Conservation (phyloP, 2,888 invertebrate species). For the Napeogenes sylphis region DNA sequence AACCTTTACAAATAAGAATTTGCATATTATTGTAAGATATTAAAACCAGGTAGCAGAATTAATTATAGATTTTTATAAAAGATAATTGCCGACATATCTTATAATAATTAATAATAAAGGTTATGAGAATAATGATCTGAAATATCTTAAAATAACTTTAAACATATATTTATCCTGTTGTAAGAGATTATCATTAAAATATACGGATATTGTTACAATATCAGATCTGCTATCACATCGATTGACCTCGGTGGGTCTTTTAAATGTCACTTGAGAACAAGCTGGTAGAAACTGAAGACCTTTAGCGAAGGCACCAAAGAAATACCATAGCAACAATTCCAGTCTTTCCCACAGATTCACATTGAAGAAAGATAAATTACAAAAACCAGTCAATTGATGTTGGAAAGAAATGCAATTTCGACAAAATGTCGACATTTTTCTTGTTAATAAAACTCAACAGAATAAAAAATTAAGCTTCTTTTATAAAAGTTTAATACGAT, state of each 20-base stretch:
- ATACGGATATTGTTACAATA: conserved; percentile 12
- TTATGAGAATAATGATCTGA: not conserved
- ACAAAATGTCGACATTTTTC: too few species aligned
- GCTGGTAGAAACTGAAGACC: conserved; percentile 62
- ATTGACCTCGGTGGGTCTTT: conserved; percentile 64
- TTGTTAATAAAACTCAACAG: too few species aligned
- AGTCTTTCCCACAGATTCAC: conserved; percentile 49
- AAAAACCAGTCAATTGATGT: not conserved
- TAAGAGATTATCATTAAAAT: not conserved
- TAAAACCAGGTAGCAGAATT: too few species aligned
- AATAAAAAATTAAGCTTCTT: too few species aligned
- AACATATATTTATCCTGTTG: not conserved
- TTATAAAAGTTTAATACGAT: too few species aligned
- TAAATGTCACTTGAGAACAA: conserved; percentile 68
- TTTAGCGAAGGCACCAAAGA: conserved; percentile 61
- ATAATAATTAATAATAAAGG: not conserved
- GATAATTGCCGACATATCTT: too few species aligned
- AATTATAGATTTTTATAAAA: too few species aligned
- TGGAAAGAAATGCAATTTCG: conserved; percentile 2
- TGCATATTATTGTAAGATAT: too few species aligned
- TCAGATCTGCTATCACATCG: conserved; percentile 21
- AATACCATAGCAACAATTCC: conserved; percentile 52
- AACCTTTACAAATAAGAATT: not conserved
- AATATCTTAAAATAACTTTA: not conserved
- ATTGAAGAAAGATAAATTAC: conserved; percentile 16